A percentile compares a stretch with the other conserved stretches of the same genome.
Evolutionary conservation across 2,113 vertebrate species (phyloP).

Genomic region (Crotophaga sulcirostris): DNA sequence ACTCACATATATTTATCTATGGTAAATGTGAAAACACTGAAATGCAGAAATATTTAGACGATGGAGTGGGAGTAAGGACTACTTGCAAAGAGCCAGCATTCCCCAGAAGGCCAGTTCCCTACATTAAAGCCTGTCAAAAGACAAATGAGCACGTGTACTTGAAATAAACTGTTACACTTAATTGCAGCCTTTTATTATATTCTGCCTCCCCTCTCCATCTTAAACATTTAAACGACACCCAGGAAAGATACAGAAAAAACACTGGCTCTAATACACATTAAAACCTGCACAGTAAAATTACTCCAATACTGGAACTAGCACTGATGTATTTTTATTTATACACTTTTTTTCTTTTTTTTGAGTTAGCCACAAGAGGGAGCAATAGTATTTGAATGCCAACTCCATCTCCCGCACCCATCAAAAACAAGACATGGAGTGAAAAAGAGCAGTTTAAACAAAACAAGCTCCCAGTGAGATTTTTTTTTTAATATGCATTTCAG

Average conservation of each 20-base stretch:
- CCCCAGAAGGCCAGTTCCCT: background rate
- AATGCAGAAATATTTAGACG: background rate
- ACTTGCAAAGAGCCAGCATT: background rate
- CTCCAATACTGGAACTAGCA: background rate
- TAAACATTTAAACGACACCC: background rate
- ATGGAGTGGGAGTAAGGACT: background rate
- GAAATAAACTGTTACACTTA: background rate
- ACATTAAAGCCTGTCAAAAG: background rate
- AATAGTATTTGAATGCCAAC: background rate
- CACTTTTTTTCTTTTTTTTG: background rate
- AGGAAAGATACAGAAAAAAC: background rate
- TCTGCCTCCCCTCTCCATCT: fast-evolving
- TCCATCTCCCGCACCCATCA: background rate
- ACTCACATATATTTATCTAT: background rate
- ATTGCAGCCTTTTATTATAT: background rate
- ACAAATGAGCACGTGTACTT: background rate
- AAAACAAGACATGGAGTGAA: background rate
- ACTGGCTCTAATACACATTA: background rate
- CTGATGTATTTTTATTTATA: background rate
- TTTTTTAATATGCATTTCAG: background rate
- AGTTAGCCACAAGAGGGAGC: slow-evolving; percentile 42
- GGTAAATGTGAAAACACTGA: background rate
- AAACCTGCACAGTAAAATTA: background rate
- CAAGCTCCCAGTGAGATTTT: background rate
- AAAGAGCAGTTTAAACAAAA: background rate